Evolutionary conservation across 2,888 invertebrate genomes (phyloP).

Genomic region (Micoletzkya japonica): DNA sequence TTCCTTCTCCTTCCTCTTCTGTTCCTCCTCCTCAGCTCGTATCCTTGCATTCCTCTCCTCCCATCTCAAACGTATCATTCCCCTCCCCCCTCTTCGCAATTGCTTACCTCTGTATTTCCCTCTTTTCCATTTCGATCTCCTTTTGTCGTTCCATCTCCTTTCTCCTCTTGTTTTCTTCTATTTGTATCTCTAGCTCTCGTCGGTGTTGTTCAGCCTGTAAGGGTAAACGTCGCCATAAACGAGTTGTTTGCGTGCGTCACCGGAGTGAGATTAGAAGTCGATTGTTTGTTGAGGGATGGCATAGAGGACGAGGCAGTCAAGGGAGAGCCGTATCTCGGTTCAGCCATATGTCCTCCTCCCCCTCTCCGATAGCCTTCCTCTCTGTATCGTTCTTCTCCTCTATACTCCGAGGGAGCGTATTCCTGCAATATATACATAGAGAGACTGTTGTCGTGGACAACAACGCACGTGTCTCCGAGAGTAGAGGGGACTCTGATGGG

Average conservation of each 20-base stretch:
- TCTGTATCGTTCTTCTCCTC: neutral
- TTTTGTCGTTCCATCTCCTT: slow-evolving; percentile 45
- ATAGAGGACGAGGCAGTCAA: slow-evolving; percentile 14
- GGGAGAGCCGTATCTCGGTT: neutral
- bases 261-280: neutral
- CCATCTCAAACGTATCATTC: slow-evolving; percentile 24
- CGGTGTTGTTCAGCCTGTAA: slow-evolving; percentile 39
- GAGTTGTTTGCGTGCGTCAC: neutral
- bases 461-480: neutral
- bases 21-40: slow-evolving; percentile 39
- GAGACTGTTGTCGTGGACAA: neutral
- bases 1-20: slow-evolving; percentile 34
- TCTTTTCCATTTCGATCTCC: slow-evolving; percentile 45
- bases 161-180: slow-evolving; percentile 46
- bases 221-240: neutral
- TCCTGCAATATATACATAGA: neutral
- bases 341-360: too few species aligned
- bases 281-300: slow-evolving; percentile 13
- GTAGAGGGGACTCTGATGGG: too few species aligned
- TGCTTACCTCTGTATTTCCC: slow-evolving; percentile 39
- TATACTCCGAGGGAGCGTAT: neutral
- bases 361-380: neutral
- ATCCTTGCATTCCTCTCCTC: slow-evolving; percentile 40
- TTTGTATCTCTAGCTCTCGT: slow-evolving; percentile 44
- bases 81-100: slow-evolving; percentile 11